Percentiles rank a stretch among this genome's conserved stretches.
phyloP scores from a whole-genome alignment of 2,113 vertebrate genomes.

The Corythornis cristatus region DNA sequence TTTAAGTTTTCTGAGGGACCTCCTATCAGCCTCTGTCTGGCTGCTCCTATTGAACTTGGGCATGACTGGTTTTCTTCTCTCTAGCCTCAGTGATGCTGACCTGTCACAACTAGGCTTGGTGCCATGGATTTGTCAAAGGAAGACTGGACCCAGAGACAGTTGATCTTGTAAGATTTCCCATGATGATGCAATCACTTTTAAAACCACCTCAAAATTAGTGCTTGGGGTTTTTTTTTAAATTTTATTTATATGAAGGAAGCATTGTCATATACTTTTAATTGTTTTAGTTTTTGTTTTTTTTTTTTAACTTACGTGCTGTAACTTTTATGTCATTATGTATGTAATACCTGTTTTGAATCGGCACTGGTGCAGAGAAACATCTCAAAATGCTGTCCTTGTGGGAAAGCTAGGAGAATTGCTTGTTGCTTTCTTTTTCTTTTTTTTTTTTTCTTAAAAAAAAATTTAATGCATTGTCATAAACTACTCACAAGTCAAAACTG shows the following conservation, averaged over 20 bases:
- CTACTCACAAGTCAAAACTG: not conserved
- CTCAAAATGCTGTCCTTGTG: not conserved
- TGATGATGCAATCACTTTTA: not conserved
- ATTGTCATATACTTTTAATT: not conserved
- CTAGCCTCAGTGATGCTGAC: not conserved
- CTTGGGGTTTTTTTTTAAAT: not conserved
- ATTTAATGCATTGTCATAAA: not conserved
- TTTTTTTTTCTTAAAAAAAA: too few species aligned
- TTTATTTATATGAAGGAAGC: not conserved
- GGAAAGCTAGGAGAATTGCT: not conserved
- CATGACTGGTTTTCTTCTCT: conserved; percentile 43
- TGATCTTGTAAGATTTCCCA: not conserved
- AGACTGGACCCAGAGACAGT: not conserved
- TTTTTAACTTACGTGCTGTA: not conserved
- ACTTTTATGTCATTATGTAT: not conserved
- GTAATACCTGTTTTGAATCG: not conserved
- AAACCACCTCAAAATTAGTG: not conserved
- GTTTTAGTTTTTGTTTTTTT: too few species aligned
- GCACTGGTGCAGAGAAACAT: fast-evolving
- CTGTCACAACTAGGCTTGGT: not conserved
- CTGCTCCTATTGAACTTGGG: not conserved
- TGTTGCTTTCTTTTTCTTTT: not conserved
- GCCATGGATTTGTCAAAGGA: not conserved
- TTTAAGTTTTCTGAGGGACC: not conserved
- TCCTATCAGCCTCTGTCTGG: not conserved